These are phyloP conservation scores for Hylyphantes graminicola DNA, from an alignment of 1,140 invertebrate genomes.

Conservation along the genomic window DNA sequence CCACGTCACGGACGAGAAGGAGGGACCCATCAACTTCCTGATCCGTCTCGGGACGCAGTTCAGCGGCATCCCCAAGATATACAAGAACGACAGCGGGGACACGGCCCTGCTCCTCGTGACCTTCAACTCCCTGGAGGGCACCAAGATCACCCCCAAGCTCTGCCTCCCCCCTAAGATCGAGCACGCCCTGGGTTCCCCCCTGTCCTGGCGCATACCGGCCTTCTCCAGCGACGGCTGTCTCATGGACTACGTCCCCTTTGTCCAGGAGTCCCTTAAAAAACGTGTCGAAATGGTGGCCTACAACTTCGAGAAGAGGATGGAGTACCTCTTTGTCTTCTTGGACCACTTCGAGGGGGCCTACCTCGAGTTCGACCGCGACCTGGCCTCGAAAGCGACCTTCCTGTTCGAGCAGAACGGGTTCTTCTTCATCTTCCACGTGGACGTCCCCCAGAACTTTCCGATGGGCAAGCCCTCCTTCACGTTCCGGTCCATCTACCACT, in stretches of 20 bases:
- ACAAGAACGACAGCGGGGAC: conserved; percentile 66
- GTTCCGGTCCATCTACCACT: conserved; percentile 69
- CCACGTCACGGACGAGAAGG: conserved; percentile 57
- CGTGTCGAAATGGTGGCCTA: conserved; percentile 66
- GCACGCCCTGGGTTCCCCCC: conserved; percentile 66
- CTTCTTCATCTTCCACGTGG: conserved; percentile 68
- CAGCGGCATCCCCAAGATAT: conserved; percentile 65
- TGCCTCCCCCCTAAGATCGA: conserved; percentile 68
- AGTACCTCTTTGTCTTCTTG: conserved; percentile 67
- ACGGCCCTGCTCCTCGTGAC: conserved; percentile 66
- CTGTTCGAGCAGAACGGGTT: conserved; percentile 69
- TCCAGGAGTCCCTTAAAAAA: conserved; percentile 61
- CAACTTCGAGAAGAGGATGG: conserved; percentile 67
- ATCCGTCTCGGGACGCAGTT: conserved; percentile 67
- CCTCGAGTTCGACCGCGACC: conserved; percentile 67
- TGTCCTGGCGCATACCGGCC: conserved; percentile 65
- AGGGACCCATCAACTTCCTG: conserved; percentile 67
- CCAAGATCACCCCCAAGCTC: conserved; percentile 66
- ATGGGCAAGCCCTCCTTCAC: conserved; percentile 66
- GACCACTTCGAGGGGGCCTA: conserved; percentile 67
- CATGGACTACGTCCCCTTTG: conserved; percentile 67
- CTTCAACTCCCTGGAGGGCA: conserved; percentile 65
- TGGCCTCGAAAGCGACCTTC: conserved; percentile 66
- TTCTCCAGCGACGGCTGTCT: conserved; percentile 66
- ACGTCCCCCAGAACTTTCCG: conserved; percentile 67